Evolutionary conservation across 2,113 vertebrate genomes (phyloP), one percentile per base, ranked within the genome.

Genomic region (Nothoprocta pentlandii): DNA sequence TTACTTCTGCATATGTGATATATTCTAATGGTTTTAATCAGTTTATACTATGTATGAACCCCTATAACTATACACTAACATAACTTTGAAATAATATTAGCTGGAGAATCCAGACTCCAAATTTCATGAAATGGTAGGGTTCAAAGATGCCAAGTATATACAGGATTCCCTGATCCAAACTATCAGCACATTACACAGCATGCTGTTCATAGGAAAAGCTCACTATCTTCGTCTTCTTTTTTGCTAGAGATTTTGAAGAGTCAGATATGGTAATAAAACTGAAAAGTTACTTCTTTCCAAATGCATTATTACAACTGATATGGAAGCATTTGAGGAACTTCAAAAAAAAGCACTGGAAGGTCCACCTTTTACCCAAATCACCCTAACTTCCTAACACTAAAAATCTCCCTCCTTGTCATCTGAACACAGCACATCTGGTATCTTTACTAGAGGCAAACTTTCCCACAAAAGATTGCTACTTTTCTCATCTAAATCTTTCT

Each of bases 301-400:
- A 49, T 34, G 44, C 16, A 82, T 11, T 26, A 53, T 9, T 71
- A 30, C 15, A 85, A 32, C 4, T 34, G 19, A 74, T 4, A 71
- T 39, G 23, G 39, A 16, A 49, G 23, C 13, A 10, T 71, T 39
- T 71, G 70, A 4, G 8, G n/a, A 63, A 78, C 28, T 51, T 75
- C 22, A 39, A 20, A 78, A 39, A 63, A 49, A 51, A 23, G 53
- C 32, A 42, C 62, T 44, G 8, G 7, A 67, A 74, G 32, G 9
- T 44, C 49, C 61, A 66, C 10, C 59, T 88, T 93, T 95, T 83
- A 93, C 7, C 74, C 63, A 87, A 90, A 74, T 87, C 82, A 79
- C 5, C 12, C 80, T 84, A 70, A 90, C 19, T 94, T 86, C 76
- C 83, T 61, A 68, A 92, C 95, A 77, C 10, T 22, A 67, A 53